Base-by-base conservation (phyloP, 2,113 vertebrate species). In the Tupaia chinensis region DNA sequence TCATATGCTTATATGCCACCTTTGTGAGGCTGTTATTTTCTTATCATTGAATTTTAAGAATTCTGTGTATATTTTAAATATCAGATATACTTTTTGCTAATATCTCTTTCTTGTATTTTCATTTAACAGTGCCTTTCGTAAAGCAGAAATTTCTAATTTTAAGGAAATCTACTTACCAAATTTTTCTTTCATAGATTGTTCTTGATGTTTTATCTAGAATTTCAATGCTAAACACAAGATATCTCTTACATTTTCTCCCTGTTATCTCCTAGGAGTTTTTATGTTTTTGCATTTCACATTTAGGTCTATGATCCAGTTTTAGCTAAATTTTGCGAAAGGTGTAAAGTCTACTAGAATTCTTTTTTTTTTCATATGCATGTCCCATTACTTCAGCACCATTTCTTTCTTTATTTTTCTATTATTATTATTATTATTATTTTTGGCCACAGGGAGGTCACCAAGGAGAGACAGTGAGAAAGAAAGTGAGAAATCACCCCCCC, bases 101-200 rank as follows among this genome's bases (percentile, higher is more conserved):
- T 54, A 56, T 32, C 69, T 80, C 66, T 15, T 73, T 25, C 32
- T 89, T 12, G 0, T 69, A 81, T 85, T 77, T 76, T 86, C 9
- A 90, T 32, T 61, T 54, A 25, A 76, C 11, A 65, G 19, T 44
- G 9, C 79, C 73, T 85, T 89, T 80, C 29, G 13, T 3, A 92
- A 44, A 92, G 17, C 17, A 77, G 9, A 5, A 1, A 1, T 81
- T 60, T 86, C 86, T 92, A 44, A 74, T 78, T 89, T 79, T 85
- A 85, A 82, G 63, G 16, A 89, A 89, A 9, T 61, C 44, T 73
- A 87, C 23, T 76, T 77, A 68, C 9, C 44, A 69, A 69, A n/a
- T 93, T 95, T 93, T 84, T 78, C n/a, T 74, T 88, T 83, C 66
- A 68, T 61, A 17, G 44, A 53, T 87, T 54, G 34, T 58, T 91